phyloP scores from a whole-genome alignment of 2,113 vertebrate species.

The Nannospalax galili region DNA sequence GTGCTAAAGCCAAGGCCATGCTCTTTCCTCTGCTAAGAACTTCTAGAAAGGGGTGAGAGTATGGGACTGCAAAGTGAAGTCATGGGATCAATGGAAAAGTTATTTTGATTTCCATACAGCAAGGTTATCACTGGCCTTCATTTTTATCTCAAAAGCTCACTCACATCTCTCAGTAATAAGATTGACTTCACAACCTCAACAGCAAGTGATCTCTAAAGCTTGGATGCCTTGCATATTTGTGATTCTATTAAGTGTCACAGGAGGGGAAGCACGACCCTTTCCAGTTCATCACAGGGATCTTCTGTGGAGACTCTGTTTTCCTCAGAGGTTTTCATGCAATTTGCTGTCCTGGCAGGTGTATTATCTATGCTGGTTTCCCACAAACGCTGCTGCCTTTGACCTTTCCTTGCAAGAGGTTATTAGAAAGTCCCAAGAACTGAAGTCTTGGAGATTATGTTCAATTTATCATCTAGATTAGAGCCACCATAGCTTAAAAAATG shows the following conservation, averaged over 20 bases:
- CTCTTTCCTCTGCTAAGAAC: background rate
- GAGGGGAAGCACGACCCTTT: slow-evolving; percentile 23
- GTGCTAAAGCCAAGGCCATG: background rate
- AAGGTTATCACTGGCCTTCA: slow-evolving; percentile 75
- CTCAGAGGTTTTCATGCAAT: background rate
- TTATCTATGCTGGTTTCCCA: background rate
- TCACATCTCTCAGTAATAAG: slow-evolving; percentile 77
- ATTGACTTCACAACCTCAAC: slow-evolving; percentile 72
- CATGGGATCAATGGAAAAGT: background rate
- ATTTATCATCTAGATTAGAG: background rate
- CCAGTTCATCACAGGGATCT: background rate
- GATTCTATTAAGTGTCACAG: background rate
- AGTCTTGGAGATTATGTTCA: background rate
- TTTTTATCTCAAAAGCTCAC: slow-evolving; percentile 77
- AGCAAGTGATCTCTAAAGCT: slow-evolving; percentile 64
- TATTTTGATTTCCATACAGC: slow-evolving; percentile 49
- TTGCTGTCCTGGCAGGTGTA: background rate
- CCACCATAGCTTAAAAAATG: background rate
- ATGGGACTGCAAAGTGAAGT: background rate
- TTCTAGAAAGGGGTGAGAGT: background rate
- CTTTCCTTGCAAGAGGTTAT: background rate
- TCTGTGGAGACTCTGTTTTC: background rate
- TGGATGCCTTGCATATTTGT: slow-evolving; percentile 59
- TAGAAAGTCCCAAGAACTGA: background rate
- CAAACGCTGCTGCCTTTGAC: background rate